Base-by-base conservation (phyloP, 2,113 vertebrate genomes). In the Arvicanthis niloticus region DNA sequence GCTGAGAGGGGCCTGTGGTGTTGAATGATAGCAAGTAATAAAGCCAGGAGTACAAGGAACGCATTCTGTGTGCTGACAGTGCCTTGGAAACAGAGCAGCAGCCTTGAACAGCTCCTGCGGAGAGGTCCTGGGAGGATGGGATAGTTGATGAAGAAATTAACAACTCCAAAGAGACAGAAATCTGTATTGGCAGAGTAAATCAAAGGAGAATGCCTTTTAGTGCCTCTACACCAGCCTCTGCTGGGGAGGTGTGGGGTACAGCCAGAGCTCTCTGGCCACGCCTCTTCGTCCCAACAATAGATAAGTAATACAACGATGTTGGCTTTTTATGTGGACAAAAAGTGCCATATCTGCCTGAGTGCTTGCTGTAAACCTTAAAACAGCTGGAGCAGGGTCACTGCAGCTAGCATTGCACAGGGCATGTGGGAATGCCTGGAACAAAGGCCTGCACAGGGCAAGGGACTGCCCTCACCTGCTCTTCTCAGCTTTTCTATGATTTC, bases 91-190 rank as follows among this genome's bases (percentile, higher is more conserved):
- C 40, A 51, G 19, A 95, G n/a, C 16, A 31, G 22, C 12, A 62
- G 75, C 17, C 31, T 12, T 48, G 8, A 92, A 62, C n/a, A 68
- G 48, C 51, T 51, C 51, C 68, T 34, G 88, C 68, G 82, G 51
- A 91, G 40, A 90, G 34, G 45, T 76, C 70, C 45, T 92, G n/a
- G 42, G n/a, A 96, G 56, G 70, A 84, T 19, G 34, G 15, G 56
- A 24, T 34, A 94, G 40, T 9, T 91, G 58, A 84, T 88, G 81
- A 93, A 90, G 90, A 95, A 94, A 93, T 88, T 26, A 95, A 94
- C 67, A 95, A 65, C 21, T 94, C 67, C 80, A 78, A 85, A 90
- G 82, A 95, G 84, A 88, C 4, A n/a, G 26, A 88, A 88, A 90
- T 29, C 16, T 45, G 22, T 45, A 91, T 1, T 91, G 56, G 87